Evolutionary conservation across 2,888 invertebrate species (phyloP), one percentile per base, ranked within the genome.

Genomic region (Chironomus tentans): DNA sequence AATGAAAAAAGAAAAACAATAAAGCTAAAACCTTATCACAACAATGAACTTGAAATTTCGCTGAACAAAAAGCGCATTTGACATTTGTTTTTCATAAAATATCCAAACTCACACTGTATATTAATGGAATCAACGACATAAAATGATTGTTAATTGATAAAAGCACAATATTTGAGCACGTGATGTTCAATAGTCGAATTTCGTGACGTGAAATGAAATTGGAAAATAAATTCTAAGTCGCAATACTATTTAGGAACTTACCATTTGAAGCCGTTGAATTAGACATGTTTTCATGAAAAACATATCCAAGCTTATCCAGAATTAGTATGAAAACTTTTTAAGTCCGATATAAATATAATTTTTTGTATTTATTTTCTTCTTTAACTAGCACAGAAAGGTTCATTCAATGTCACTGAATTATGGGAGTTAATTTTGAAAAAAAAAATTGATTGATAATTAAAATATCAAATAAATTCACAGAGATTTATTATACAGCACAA

Each of bases 251-350:
- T n/a, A 2, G 22, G 4, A 62, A 78, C 79, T 79, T 69, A 80
- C 80, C 80, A 78, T 78, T 77, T 68, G 78, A 76, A 76, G 78
- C 78, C 48, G 76, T 65, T 12, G 79, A 78, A 77, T 77, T 79
- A 75, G 79, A 79, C 78, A 78, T 78, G 76, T 79, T 79, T 76
- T 78, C 79, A 65, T 21, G 13, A 77, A 77, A 76, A 77, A 78
- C 78, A 78, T 79, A 79, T 78, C 79, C 79, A 77, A 78, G 78
- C 77, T 79, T 79, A 79, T 80, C 80, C 80, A 80, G 80, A 78
- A 79, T 80, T 77, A 61, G 77, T 48, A 21, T 56, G 12, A 46
- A 7, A 18, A 21, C 21, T 48, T 48, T 73, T 46, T 21, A 21
- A 18, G 6, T 28, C 28, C 4, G 22, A 38, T 15, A 10, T 38